A percentile compares a stretch with the other conserved stretches of the same genome.
Conservation (phyloP, 2,888 invertebrate species). For the Eristalis pertinax region DNA sequence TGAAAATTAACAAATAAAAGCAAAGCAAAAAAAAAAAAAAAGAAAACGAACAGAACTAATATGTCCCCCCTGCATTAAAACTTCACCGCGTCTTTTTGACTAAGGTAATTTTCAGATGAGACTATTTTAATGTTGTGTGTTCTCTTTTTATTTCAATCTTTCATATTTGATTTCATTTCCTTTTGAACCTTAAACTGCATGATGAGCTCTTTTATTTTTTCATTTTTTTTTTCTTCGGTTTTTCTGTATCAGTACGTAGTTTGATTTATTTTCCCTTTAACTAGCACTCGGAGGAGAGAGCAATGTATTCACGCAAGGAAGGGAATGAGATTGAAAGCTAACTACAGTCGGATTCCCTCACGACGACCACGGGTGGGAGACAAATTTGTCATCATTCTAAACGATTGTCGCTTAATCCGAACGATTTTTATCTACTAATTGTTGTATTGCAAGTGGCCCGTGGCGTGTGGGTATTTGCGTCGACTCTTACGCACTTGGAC, state of each 20-base stretch:
- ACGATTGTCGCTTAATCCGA: too few species aligned
- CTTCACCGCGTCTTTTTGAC: constrained; percentile 64
- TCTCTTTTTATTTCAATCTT: constrained; percentile 36
- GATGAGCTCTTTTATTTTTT: neutral
- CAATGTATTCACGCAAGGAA: neutral
- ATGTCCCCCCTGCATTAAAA: constrained; percentile 57
- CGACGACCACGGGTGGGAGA: too few species aligned
- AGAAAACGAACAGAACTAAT: constrained; percentile 6
- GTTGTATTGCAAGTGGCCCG: too few species aligned
- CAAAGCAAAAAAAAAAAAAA: constrained; percentile 16
- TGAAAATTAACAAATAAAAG: neutral
- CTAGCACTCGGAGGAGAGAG: neutral
- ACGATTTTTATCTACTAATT: too few species aligned
- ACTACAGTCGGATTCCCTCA: too few species aligned
- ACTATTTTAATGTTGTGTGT: constrained; percentile 20
- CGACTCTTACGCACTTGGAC: too few species aligned
- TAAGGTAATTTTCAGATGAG: constrained; percentile 64
- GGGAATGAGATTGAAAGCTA: too few species aligned
- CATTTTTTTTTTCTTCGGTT: neutral
- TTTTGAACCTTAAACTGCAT: neutral
- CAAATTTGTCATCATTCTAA: too few species aligned
- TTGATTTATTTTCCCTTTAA: neutral
- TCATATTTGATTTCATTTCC: constrained; percentile 14
- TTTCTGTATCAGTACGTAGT: neutral
- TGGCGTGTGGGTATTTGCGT: too few species aligned